Evolutionary conservation across 2,113 vertebrate species (phyloP).

Genomic region (Anhinga anhinga): DNA sequence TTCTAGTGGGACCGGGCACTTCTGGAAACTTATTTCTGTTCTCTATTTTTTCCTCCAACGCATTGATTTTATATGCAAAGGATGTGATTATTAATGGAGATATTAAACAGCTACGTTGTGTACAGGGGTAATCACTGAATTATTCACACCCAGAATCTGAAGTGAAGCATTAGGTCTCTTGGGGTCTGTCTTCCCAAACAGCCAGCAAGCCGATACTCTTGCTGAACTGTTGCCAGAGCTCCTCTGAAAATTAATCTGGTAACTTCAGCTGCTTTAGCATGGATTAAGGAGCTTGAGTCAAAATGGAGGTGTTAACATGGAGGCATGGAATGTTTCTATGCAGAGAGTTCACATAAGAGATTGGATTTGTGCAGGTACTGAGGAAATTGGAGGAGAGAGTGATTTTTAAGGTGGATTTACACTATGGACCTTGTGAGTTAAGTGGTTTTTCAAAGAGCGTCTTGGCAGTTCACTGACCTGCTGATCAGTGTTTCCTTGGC

Average conservation of each 20-base stretch:
- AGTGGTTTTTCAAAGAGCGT: neutral
- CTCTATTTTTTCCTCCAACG: neutral
- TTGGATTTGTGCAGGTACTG: neutral
- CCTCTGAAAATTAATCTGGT: neutral
- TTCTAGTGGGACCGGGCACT: neutral
- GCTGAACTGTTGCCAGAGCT: neutral
- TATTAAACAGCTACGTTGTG: neutral
- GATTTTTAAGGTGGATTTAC: neutral
- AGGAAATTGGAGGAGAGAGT: neutral
- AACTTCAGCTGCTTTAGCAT: neutral
- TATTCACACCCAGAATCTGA: neutral
- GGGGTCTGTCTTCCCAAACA: neutral
- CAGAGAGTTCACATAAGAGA: neutral
- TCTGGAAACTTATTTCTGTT: neutral
- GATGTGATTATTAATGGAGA: neutral
- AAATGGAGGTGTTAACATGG: neutral
- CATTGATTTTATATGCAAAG: neutral
- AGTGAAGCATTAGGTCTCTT: neutral
- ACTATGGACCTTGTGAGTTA: neutral
- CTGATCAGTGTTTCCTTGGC: slow-evolving; percentile 32
- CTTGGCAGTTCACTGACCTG: slow-evolving; percentile 3
- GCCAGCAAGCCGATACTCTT: neutral
- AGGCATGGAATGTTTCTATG: neutral
- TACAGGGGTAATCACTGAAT: neutral
- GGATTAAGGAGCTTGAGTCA: neutral